Percentiles rank a stretch among this genome's conserved stretches.
These are phyloP conservation scores for Drosophila flavopinicola DNA, from an alignment of 2,888 invertebrate species.

Conservation along the genomic window DNA sequence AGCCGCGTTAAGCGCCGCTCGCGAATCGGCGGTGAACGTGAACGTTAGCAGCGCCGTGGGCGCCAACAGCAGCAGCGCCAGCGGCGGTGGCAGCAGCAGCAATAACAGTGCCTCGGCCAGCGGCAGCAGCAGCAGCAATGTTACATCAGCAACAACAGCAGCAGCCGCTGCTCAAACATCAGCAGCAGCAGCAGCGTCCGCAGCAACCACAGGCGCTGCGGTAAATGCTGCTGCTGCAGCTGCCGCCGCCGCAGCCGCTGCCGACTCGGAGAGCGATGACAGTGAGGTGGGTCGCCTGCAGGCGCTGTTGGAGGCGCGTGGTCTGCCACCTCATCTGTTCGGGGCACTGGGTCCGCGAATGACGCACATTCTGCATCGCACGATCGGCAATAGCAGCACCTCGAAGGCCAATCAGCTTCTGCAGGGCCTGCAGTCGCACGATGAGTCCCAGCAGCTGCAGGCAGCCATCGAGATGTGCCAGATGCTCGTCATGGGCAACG, in stretches of 20 bases:
- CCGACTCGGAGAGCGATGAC: slow-evolving; percentile 93
- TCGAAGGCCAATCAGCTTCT: slow-evolving; percentile 97
- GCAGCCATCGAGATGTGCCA: slow-evolving; percentile 99
- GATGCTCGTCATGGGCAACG: slow-evolving; percentile 99
- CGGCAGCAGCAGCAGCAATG: slow-evolving; percentile 36
- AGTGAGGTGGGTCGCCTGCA: slow-evolving; percentile 98
- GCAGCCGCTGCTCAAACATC: slow-evolving; percentile 14
- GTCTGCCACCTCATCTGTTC: slow-evolving; percentile 97
- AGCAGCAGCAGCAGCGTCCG: slow-evolving; percentile 23
- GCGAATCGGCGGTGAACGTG: slow-evolving; percentile 48
- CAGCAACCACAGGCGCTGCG: slow-evolving; percentile 69
- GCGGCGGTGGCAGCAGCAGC: slow-evolving; percentile 45
- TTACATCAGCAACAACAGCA: slow-evolving; percentile 18
- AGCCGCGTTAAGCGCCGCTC: slow-evolving; percentile 72
- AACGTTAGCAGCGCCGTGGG: slow-evolving; percentile 67
- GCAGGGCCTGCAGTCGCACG: slow-evolving; percentile 95
- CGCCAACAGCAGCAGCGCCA: slow-evolving; percentile 58
- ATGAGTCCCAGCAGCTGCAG: slow-evolving; percentile 97
- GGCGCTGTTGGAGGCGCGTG: slow-evolving; percentile 96
- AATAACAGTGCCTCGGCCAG: slow-evolving; percentile 39
- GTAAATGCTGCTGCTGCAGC: slow-evolving; percentile 59
- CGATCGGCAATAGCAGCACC: slow-evolving; percentile 94
- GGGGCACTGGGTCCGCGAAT: slow-evolving; percentile 97
- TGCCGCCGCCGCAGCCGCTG: slow-evolving; percentile 54
- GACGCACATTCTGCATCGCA: slow-evolving; percentile 97